These are phyloP conservation scores for Drymodes brunneopygia DNA, from an alignment of 2,113 vertebrate genomes.

Conservation along the genomic window DNA sequence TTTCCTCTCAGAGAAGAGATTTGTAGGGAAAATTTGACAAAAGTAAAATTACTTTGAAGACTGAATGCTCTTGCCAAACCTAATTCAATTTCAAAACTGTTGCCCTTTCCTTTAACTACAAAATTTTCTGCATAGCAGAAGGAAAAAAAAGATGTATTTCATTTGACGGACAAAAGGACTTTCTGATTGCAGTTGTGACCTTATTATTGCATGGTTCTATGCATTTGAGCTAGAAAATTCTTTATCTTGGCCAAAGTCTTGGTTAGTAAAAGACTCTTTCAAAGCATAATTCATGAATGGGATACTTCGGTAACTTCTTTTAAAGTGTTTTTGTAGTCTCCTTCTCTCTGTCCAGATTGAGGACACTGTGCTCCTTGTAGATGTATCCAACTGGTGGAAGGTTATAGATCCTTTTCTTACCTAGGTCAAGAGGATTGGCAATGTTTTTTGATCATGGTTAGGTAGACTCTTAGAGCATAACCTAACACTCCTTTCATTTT, in stretches of 20 bases:
- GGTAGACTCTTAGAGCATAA: not conserved
- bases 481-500: not conserved
- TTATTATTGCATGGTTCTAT: not conserved
- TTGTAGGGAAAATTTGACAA: not conserved
- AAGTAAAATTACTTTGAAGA: not conserved
- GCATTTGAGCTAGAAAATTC: not conserved
- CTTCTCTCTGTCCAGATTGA: not conserved
- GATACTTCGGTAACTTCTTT: not conserved
- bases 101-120: not conserved
- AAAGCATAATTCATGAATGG: not conserved
- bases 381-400: not conserved
- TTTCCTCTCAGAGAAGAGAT: not conserved
- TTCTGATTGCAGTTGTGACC: not conserved
- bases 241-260: not conserved
- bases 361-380: not conserved
- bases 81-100: not conserved
- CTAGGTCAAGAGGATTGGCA: not conserved
- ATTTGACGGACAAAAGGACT: not conserved
- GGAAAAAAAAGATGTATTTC: not conserved
- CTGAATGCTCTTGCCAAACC: not conserved
- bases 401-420: not conserved
- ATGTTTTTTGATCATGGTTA: not conserved
- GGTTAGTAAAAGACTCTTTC: not conserved
- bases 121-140: not conserved
- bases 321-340: not conserved